Evolutionary conservation across 2,888 invertebrate genomes (phyloP).

Genomic region (Leptopilina myrica): DNA sequence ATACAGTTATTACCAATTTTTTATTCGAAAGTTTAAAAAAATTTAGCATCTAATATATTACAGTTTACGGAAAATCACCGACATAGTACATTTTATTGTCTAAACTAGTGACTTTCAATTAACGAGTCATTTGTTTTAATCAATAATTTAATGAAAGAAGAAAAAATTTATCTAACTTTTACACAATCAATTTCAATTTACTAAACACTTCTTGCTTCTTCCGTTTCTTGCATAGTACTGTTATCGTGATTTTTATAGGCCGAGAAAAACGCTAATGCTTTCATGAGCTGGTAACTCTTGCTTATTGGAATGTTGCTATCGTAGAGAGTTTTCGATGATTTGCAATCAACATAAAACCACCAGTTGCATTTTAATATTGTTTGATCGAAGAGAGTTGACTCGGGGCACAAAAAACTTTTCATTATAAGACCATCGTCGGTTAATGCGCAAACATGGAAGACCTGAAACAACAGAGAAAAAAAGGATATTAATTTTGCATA

Average conservation of each 20-base stretch:
- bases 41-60: too few species aligned
- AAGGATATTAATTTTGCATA: background rate
- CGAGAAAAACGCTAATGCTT: conserved; percentile 92
- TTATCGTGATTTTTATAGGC: conserved; percentile 85
- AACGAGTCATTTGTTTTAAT: background rate
- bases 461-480: conserved; percentile 78
- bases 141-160: too few species aligned
- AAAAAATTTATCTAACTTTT: conserved; percentile 25
- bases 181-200: conserved; percentile 20
- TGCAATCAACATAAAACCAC: conserved; percentile 96
- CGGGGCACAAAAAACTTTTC: conserved; percentile 94
- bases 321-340: conserved; percentile 87
- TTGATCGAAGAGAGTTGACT: conserved; percentile 94
- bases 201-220: conserved; percentile 41
- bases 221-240: conserved; percentile 54
- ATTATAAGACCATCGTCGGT: conserved; percentile 93
- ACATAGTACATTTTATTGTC: background rate
- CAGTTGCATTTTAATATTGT: conserved; percentile 94
- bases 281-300: conserved; percentile 94
- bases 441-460: conserved; percentile 93
- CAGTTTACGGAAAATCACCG: too few species aligned
- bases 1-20: too few species aligned
- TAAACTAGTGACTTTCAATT: conserved; percentile 5
- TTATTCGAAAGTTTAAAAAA: too few species aligned
- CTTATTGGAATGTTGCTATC: conserved; percentile 94